Evolutionary conservation across 2,113 vertebrate genomes (phyloP).

Genomic region (Spea bombifrons): DNA sequence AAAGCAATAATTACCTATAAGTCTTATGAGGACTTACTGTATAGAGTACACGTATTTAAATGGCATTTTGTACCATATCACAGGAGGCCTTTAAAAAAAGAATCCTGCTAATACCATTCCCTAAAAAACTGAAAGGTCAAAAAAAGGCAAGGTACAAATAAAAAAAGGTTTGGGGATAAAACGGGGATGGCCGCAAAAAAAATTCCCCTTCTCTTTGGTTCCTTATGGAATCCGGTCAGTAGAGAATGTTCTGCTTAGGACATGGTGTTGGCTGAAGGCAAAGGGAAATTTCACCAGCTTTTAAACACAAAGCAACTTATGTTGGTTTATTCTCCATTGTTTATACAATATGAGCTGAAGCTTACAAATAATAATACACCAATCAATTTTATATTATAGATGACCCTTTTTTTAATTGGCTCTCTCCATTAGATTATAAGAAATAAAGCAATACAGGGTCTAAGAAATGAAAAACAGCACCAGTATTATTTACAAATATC

Average conservation of each 20-base stretch:
- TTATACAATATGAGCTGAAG: slow-evolving; percentile 34
- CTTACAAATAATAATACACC: not conserved
- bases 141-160: slow-evolving; percentile 42
- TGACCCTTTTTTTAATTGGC: not conserved
- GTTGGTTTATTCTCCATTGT: slow-evolving; percentile 38
- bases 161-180: slow-evolving; percentile 45
- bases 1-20: slow-evolving; percentile 64
- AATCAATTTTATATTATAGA: not conserved
- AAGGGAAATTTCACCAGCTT: slow-evolving; percentile 53
- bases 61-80: slow-evolving; percentile 40
- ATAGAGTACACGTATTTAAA: slow-evolving; percentile 38
- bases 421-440: slow-evolving; percentile 7
- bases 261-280: slow-evolving; percentile 52
- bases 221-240: slow-evolving; percentile 46
- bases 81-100: slow-evolving; percentile 38
- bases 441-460: slow-evolving; percentile 28
- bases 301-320: slow-evolving; percentile 49
- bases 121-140: slow-evolving; percentile 16
- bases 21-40: slow-evolving; percentile 30
- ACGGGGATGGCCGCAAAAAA: slow-evolving; percentile 45
- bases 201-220: slow-evolving; percentile 26
- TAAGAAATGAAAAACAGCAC: not conserved
- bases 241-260: slow-evolving; percentile 55
- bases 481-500: slow-evolving; percentile 19
- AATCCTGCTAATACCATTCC: not conserved